Conservation (phyloP, 1,140 invertebrate genomes). For the Limonius californicus region DNA sequence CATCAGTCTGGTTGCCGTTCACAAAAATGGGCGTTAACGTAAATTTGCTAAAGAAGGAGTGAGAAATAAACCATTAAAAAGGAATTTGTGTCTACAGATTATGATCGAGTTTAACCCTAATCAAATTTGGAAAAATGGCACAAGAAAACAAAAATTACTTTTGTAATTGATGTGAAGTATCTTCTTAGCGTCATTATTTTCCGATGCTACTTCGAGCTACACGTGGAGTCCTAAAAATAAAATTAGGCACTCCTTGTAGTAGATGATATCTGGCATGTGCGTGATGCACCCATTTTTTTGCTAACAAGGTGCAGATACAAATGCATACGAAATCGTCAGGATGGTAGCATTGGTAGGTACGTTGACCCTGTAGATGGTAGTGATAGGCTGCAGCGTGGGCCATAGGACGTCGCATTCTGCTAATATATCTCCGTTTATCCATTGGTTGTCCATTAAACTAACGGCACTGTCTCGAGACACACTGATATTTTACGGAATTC, state of each 20-base stretch:
- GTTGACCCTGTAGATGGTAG: conserved; percentile 23
- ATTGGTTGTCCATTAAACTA: conserved; percentile 21
- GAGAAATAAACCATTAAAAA: too few species aligned
- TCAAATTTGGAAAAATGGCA: too few species aligned
- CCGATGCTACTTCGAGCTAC: too few species aligned
- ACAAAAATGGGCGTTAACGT: too few species aligned
- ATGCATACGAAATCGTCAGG: conserved; percentile 8
- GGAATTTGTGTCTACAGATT: too few species aligned
- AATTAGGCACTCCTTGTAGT: neutral
- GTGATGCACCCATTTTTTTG: conserved; percentile 12
- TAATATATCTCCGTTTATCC: conserved; percentile 24
- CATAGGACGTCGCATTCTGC: conserved; percentile 22
- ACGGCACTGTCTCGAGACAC: conserved; percentile 21
- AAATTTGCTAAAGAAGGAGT: too few species aligned
- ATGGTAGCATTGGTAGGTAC: conserved; percentile 16
- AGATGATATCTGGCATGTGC: neutral
- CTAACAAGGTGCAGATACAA: conserved; percentile 14
- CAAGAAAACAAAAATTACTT: too few species aligned
- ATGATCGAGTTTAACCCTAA: too few species aligned
- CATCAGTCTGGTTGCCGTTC: too few species aligned
- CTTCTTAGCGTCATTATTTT: too few species aligned
- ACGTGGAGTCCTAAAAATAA: too few species aligned
- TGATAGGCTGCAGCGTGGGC: conserved; percentile 21
- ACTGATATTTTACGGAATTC: conserved; percentile 25
- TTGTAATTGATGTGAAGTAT: too few species aligned